Evolutionary conservation across 2,888 invertebrate genomes (phyloP).

Genomic region (Chloroclystis v-ata): DNA sequence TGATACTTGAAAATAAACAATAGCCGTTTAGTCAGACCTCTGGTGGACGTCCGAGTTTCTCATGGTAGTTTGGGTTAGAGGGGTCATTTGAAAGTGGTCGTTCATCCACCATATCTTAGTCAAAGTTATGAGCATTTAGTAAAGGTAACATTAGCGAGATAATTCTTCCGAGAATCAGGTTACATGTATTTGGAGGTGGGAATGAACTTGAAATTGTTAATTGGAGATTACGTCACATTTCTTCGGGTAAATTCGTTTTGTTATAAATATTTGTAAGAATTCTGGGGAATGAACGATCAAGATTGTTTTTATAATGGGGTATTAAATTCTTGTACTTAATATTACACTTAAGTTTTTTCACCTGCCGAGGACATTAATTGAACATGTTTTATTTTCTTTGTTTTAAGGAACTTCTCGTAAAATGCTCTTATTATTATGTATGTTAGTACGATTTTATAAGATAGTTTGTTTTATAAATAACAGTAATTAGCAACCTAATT

Average conservation of each 20-base stretch:
- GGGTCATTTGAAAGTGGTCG: conserved; percentile 38
- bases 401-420: too few species aligned
- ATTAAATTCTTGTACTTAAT: conserved; percentile 3
- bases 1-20: conserved; percentile 30
- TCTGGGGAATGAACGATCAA: conserved; percentile 27
- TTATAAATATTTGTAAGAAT: conserved; percentile 36
- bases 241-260: conserved; percentile 44
- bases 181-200: conserved; percentile 45
- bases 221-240: conserved; percentile 45
- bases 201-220: conserved; percentile 55
- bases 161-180: conserved; percentile 55
- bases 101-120: conserved; percentile 47
- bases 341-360: background rate
- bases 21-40: conserved; percentile 28
- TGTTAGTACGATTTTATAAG: too few species aligned
- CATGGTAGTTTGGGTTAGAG: conserved; percentile 5
- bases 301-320: conserved; percentile 4
- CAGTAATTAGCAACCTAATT: too few species aligned
- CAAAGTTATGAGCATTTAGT: conserved; percentile 47
- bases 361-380: too few species aligned
- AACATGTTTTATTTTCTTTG: too few species aligned
- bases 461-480: too few species aligned
- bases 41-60: background rate
- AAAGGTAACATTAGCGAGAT: conserved; percentile 59
- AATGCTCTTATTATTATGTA: too few species aligned